phyloP scores from a whole-genome alignment of 2,797 vertebrate species.

The Pristis pectinata region DNA sequence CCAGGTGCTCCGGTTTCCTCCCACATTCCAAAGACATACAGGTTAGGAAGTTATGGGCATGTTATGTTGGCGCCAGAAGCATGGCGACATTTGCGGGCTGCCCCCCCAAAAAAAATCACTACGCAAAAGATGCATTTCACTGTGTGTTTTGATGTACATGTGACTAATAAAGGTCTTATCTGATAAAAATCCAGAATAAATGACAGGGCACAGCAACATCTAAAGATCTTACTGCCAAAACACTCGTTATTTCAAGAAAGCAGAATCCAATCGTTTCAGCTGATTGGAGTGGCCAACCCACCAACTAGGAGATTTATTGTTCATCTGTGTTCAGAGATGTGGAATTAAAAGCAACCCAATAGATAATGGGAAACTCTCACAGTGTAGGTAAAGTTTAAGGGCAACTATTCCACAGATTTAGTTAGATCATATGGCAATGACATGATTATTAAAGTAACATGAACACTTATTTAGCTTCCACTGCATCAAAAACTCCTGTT shows the following conservation, averaged over 20 bases:
- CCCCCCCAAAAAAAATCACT: too few relatives aligned
- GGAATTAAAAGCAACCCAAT: background rate
- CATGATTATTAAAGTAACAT: background rate
- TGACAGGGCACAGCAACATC: too few relatives aligned
- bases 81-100: too few relatives aligned
- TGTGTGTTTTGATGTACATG: too few relatives aligned
- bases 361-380: background rate
- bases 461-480: background rate
- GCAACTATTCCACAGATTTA: too few relatives aligned
- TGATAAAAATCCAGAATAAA: too few relatives aligned
- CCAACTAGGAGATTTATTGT: background rate
- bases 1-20: too few relatives aligned
- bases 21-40: too few relatives aligned
- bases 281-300: background rate
- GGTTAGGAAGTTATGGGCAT: too few relatives aligned
- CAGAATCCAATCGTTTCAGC: background rate
- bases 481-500: background rate
- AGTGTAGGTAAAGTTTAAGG: background rate
- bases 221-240: background rate
- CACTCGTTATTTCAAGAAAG: background rate
- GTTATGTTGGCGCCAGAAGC: too few relatives aligned
- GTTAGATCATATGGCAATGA: background rate
- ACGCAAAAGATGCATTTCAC: too few relatives aligned
- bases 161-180: too few relatives aligned
- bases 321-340: background rate